Evolutionary conservation across 2,888 invertebrate species (phyloP), one percentile per base, ranked within the genome.

Genomic region (Carterocephalus palaemon): DNA sequence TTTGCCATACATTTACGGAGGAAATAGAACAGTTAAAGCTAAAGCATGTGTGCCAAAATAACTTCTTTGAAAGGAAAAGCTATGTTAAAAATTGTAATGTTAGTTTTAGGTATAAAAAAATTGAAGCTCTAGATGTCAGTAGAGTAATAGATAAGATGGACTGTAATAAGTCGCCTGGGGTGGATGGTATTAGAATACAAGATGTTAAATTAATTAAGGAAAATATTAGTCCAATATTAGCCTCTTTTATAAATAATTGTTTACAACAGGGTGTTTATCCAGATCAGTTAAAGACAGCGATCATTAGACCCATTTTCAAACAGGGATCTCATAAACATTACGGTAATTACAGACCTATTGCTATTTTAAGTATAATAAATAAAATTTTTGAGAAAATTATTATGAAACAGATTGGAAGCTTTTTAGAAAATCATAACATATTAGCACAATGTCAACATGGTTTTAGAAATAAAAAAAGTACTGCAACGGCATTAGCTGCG

Each of bases 291-390:
- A n/a, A n/a, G n/a, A n/a, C n/a, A n/a, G n/a, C n/a, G n/a, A n/a
- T n/a, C n/a, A n/a, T n/a, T n/a, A n/a, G n/a, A n/a, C n/a, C n/a
- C n/a, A n/a, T n/a, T n/a, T n/a, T n/a, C n/a, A n/a, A n/a, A n/a
- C n/a, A n/a, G n/a, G n/a, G n/a, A n/a, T n/a, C n/a, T n/a, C n/a
- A n/a, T n/a, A n/a, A n/a, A n/a, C n/a, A n/a, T 9, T 23, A 23
- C 23, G 10, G 3, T 1, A 23, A 23, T 9, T 23, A 23, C 10
- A 23, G 49, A 28, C 49, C 47, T 6, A 52, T 47, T 3, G 42
- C 49, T n/a, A 47, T 52, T 9, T 22, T 47, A 6, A 45, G 37
- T 6, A 13, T 38, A 2, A 36, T 40, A 15, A 23, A 48, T 28
- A 48, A 45, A 26, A 37, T 36, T n/a, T 20, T 22, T 9, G 31